phyloP scores from a whole-genome alignment of 2,113 vertebrate species.

The Axis porcinus region DNA sequence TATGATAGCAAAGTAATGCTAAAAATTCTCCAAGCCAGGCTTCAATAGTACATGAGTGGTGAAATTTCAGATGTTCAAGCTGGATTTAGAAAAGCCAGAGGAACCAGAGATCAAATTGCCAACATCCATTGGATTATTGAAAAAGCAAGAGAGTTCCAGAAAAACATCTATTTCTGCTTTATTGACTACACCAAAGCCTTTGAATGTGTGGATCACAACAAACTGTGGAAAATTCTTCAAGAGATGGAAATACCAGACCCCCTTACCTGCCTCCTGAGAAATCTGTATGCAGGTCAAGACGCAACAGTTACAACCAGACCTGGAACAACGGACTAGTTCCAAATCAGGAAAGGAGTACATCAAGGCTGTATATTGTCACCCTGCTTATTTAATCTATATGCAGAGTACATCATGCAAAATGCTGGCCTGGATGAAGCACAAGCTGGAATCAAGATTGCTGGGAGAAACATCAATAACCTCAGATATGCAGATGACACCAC shows the following conservation, averaged over 20 bases:
- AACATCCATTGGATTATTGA: not conserved
- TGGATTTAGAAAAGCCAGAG: not conserved
- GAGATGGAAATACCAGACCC: not conserved
- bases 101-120: not conserved
- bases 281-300: not conserved
- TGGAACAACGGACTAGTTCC: not conserved
- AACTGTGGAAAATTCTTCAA: not conserved
- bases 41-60: not conserved
- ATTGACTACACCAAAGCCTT: not conserved
- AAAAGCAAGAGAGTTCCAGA: not conserved
- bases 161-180: not conserved
- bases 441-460: not conserved
- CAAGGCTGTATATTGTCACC: not conserved
- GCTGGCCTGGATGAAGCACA: not conserved
- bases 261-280: not conserved
- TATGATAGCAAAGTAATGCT: not conserved
- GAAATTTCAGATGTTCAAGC: not conserved
- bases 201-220: not conserved
- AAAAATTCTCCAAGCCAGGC: not conserved
- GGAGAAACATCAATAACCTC: not conserved
- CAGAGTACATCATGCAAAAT: not conserved
- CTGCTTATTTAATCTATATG: not conserved
- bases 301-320: not conserved
- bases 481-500: not conserved
- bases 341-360: not conserved